Evolutionary conservation across 2,888 invertebrate genomes (phyloP), one percentile per base, ranked within the genome.

Genomic region (Stramonita haemastoma): DNA sequence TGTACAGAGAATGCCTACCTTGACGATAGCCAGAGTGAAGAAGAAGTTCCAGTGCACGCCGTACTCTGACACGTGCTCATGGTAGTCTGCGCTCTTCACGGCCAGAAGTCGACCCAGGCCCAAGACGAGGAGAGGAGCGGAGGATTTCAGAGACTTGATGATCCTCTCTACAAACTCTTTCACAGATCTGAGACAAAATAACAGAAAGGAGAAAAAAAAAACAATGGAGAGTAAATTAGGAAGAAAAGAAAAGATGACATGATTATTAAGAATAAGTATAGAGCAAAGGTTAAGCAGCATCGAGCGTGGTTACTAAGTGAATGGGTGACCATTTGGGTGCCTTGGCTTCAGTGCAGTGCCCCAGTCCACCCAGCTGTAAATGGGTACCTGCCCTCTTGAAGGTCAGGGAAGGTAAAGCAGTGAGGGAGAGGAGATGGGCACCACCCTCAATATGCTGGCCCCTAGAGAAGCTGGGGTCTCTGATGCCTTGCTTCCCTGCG

Each of bases 1-100:
- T 22, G 6, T 57, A 57, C 77, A 73, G 32, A 8, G 29, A 17
- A 70, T 2, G 86, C 87, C 92, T 93, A 97, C 97, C 95, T 98
- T 98, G 32, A 98, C 97, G 79, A 97, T 96, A 4, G 98, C 98
- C 90, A 99, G 96, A 0, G 99, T 99, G 92, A 99, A 97, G 96
- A 99, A 99, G 95, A 99, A 99, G 96, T 99, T 99, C 98, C 99
- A 99, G 96, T 99, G 99, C 0, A 97, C 97, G 0, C 99, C 99
- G 96, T 99, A 99, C 96, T 99, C 99, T 0, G 98, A 97, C 0
- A 98, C 97, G 95, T 98, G 98, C 94, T 98, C 98, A 90, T 98
- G 98, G 96, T 99, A 99, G 92, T 98, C 97, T 1, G 97, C 96
- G 81, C 97, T 92, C 92, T 96, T 96, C 22, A 96, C 94, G 34